phyloP scores from a whole-genome alignment of 2,797 vertebrate genomes.

The Enoplosus armatus region DNA sequence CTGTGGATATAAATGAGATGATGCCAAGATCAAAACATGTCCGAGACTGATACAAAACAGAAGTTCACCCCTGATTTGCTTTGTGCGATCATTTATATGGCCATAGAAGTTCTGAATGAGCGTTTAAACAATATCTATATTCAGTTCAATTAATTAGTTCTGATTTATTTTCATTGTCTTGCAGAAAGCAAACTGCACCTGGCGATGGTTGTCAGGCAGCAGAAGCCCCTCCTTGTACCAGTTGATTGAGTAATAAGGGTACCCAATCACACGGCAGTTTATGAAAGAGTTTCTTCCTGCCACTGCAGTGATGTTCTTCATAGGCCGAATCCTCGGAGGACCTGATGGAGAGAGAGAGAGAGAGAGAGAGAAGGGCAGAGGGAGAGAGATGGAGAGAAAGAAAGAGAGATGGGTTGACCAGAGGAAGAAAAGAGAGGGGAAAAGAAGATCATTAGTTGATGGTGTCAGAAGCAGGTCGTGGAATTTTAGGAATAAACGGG shows the following conservation, averaged over 20 bases:
- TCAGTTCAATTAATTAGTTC: no score
- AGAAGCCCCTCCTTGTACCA: conserved; percentile 97
- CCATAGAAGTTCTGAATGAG: not conserved
- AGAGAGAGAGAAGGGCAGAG: conserved; percentile 8
- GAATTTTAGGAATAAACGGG: conserved; percentile 72
- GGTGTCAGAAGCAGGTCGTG: conserved; percentile 55
- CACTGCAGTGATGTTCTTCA: conserved; percentile 96
- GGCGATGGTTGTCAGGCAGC: conserved; percentile 97
- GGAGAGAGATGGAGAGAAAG: conserved; percentile 41
- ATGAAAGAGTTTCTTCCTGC: conserved; percentile 97
- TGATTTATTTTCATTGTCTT: not conserved
- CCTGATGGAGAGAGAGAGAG: conserved; percentile 75
- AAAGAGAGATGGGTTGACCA: conserved; percentile 56
- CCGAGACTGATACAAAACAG: not conserved
- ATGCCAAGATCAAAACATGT: not conserved
- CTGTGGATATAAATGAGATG: not conserved
- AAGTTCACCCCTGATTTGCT: not conserved
- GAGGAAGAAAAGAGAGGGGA: conserved; percentile 42
- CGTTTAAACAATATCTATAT: not conserved
- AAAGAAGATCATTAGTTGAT: conserved; percentile 70
- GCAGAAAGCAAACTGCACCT: conserved; percentile 61
- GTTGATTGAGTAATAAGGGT: conserved; percentile 99
- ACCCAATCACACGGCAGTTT: conserved; percentile 98
- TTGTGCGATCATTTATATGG: not conserved
- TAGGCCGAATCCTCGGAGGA: conserved; percentile 94